These are phyloP conservation scores for Herpailurus yagouaroundi DNA, from an alignment of 2,113 vertebrate species.

Conservation along the genomic window DNA sequence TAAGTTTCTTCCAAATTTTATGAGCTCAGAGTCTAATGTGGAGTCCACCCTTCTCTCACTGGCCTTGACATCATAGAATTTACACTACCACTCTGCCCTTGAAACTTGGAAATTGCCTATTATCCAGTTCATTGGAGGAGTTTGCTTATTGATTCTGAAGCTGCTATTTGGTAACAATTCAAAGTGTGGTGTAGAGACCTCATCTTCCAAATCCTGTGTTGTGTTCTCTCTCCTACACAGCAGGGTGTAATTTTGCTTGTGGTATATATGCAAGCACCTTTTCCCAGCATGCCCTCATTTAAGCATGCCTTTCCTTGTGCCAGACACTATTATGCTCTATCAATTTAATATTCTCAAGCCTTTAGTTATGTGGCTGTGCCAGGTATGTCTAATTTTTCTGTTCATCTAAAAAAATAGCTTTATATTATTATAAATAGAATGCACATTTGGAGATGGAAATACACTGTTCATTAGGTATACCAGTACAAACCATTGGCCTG, in stretches of 20 bases:
- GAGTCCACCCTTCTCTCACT: conserved; percentile 34
- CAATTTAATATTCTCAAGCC: conserved; percentile 52
- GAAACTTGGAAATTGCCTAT: conserved; percentile 33
- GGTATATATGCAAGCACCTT: conserved; percentile 4
- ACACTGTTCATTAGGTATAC: conserved; percentile 54
- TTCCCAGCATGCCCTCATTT: conserved; percentile 5
- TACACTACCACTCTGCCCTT: background rate
- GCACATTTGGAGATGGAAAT: conserved; percentile 68
- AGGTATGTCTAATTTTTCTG: conserved; percentile 69
- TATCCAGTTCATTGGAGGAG: conserved; percentile 10
- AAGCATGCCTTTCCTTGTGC: background rate
- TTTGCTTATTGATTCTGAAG: conserved; percentile 54
- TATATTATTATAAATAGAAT: conserved; percentile 70
- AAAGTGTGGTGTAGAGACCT: conserved; percentile 18
- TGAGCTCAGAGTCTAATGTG: background rate
- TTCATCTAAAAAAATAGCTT: conserved; percentile 67
- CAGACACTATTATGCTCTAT: conserved; percentile 36
- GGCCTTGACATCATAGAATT: conserved; percentile 36
- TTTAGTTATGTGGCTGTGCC: conserved; percentile 46
- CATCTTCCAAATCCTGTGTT: background rate
- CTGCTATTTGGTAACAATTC: conserved; percentile 6
- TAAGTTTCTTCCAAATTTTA: conserved; percentile 47
- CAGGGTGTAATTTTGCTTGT: conserved; percentile 14
- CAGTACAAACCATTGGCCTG: conserved; percentile 57
- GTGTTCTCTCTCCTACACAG: background rate